phyloP scores from a whole-genome alignment of 1,140 invertebrate species.

The Ceratina japonica region DNA sequence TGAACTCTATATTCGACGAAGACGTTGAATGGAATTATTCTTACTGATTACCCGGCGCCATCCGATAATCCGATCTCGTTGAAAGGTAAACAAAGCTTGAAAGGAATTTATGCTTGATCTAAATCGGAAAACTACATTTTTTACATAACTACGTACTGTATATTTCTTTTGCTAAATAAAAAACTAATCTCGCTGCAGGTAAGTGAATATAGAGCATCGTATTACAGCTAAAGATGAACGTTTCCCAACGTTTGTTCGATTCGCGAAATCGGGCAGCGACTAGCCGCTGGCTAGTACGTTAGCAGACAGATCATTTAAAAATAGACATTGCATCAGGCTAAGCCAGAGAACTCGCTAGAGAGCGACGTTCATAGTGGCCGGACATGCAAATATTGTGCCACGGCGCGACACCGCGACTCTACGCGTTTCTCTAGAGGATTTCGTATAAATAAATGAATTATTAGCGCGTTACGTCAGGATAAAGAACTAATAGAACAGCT shows the following conservation, averaged over 20 bases:
- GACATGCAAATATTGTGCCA: conserved; percentile 35
- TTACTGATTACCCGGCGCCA: too few species aligned
- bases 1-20: too few species aligned
- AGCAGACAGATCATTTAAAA: conserved; percentile 17
- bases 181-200: too few species aligned
- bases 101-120: too few species aligned
- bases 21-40: too few species aligned
- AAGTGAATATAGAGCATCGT: too few species aligned
- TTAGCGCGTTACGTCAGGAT: conserved; percentile 49
- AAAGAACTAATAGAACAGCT: background rate
- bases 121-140: too few species aligned
- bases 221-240: background rate
- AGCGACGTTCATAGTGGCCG: conserved; percentile 12
- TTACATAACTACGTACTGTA: too few species aligned
- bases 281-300: conserved; percentile 7
- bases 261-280: conserved; percentile 14
- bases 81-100: too few species aligned
- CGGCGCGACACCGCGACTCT: background rate
- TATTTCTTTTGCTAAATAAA: too few species aligned
- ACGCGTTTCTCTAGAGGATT: conserved; percentile 21
- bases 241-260: background rate
- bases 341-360: too few species aligned
- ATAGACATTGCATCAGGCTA: conserved; percentile 19
- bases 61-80: too few species aligned
- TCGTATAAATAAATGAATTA: conserved; percentile 39